phyloP scores from a whole-genome alignment of 1,140 invertebrate genomes.

The Ips typographus region DNA sequence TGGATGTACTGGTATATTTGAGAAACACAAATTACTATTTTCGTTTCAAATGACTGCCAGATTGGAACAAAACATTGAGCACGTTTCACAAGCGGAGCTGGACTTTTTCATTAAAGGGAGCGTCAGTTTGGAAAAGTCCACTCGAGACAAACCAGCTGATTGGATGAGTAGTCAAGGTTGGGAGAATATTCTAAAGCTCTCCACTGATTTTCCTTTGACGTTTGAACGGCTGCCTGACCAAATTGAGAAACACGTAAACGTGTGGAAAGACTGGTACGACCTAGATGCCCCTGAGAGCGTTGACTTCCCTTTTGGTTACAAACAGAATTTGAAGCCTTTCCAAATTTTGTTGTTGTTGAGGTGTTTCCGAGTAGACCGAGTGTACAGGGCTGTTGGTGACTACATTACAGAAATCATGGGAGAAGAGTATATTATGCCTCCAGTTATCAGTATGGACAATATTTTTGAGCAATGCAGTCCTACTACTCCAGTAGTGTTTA shows the following conservation, averaged over 20 bases:
- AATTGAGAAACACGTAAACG: conserved; percentile 58
- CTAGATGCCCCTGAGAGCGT: conserved; percentile 72
- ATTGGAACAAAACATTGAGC: conserved; percentile 67
- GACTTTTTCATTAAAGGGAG: conserved; percentile 88
- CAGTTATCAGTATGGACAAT: conserved; percentile 76
- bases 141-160: conserved; percentile 62
- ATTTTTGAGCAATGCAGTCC: conserved; percentile 82
- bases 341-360: conserved; percentile 78
- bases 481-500: conserved; percentile 80
- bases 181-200: conserved; percentile 77
- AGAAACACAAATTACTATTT: conserved; percentile 85
- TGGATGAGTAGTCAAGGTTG: conserved; percentile 75
- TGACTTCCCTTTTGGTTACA: conserved; percentile 69
- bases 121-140: conserved; percentile 72
- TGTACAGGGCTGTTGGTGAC: conserved; percentile 77
- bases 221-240: conserved; percentile 70
- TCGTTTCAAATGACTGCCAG: conserved; percentile 88
- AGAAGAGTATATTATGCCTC: conserved; percentile 81
- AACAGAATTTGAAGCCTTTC: conserved; percentile 64
- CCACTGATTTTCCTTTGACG: conserved; percentile 64
- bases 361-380: conserved; percentile 83
- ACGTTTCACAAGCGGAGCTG: conserved; percentile 69
- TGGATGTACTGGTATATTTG: conserved; percentile 88
- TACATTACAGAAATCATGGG: conserved; percentile 82
- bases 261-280: conserved; percentile 85